These are phyloP conservation scores for Endotricha flammealis DNA, from an alignment of 2,888 invertebrate species.

Conservation along the genomic window DNA sequence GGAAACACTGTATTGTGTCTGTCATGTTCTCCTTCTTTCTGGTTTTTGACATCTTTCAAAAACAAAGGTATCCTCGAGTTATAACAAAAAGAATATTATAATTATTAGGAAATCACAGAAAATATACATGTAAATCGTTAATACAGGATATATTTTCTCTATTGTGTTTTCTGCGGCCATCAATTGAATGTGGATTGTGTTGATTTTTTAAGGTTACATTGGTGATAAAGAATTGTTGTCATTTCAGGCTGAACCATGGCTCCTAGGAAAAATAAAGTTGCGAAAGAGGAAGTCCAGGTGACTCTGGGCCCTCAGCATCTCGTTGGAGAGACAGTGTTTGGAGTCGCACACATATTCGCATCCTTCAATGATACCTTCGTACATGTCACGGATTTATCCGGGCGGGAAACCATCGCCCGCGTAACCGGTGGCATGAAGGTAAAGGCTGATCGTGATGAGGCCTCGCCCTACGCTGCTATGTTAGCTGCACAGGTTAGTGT, in stretches of 20 bases:
- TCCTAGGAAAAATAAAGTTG: conserved; percentile 97
- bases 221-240: conserved; percentile 62
- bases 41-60: conserved; percentile 73
- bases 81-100: conserved; percentile 35
- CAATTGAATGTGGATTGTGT: conserved; percentile 43
- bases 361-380: conserved; percentile 99
- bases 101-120: conserved; percentile 25
- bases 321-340: conserved; percentile 98
- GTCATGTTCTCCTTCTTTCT: no score
- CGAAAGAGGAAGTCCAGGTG: conserved; percentile 97
- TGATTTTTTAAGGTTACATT: conserved; percentile 63
- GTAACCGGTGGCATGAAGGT: conserved; percentile 99
- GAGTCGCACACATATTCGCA: conserved; percentile 99
- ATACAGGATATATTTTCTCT: conserved; percentile 15
- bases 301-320: conserved; percentile 97
- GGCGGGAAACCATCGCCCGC: conserved; percentile 95
- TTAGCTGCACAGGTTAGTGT: conserved; percentile 94
- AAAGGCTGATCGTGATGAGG: conserved; percentile 99
- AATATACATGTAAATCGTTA: conserved; percentile 34
- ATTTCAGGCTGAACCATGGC: conserved; percentile 86
- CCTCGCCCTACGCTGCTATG: conserved; percentile 99
- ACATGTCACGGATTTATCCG: conserved; percentile 99
- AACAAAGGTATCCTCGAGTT: conserved; percentile 58
- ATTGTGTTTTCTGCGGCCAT: conserved; percentile 16
- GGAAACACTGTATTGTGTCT: no score